phyloP scores from a whole-genome alignment of 1,140 invertebrate genomes.

The Myzus persicae region DNA sequence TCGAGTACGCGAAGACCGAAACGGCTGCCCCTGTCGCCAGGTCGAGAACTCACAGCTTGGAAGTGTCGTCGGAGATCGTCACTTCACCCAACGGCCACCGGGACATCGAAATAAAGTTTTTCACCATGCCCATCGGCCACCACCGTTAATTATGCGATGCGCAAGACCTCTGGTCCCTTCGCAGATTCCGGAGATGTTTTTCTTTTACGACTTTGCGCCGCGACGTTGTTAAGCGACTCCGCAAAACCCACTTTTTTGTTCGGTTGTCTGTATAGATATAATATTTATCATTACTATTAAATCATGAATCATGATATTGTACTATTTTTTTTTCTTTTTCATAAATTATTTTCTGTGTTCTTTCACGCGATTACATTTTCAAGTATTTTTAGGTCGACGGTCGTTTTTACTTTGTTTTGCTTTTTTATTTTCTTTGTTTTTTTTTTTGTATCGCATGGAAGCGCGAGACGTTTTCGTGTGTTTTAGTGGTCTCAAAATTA shows the following conservation, averaged over 20 bases:
- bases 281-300: not conserved
- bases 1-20: not conserved
- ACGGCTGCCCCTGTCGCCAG: not conserved
- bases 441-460: constrained; percentile 1
- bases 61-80: constrained; percentile 81
- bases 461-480: not conserved
- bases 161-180: not conserved
- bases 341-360: not conserved
- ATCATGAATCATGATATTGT: not conserved
- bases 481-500: constrained; percentile 55
- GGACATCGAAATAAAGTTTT: constrained; percentile 81
- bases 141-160: not conserved
- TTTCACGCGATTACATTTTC: not conserved
- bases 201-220: not conserved
- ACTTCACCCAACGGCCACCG: constrained; percentile 79
- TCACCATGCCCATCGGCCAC: constrained; percentile 65
- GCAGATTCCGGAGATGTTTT: not conserved
- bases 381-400: not conserved
- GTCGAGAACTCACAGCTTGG: constrained; percentile 54
- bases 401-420: constrained; percentile 21
- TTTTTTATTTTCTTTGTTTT: constrained; percentile 3
- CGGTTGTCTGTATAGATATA: not conserved
- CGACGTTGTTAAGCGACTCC: not conserved
- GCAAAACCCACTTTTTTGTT: not conserved
- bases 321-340: not conserved